Conservation (phyloP, 2,113 vertebrate genomes). For the sheep (Ovis aries) region DNA sequence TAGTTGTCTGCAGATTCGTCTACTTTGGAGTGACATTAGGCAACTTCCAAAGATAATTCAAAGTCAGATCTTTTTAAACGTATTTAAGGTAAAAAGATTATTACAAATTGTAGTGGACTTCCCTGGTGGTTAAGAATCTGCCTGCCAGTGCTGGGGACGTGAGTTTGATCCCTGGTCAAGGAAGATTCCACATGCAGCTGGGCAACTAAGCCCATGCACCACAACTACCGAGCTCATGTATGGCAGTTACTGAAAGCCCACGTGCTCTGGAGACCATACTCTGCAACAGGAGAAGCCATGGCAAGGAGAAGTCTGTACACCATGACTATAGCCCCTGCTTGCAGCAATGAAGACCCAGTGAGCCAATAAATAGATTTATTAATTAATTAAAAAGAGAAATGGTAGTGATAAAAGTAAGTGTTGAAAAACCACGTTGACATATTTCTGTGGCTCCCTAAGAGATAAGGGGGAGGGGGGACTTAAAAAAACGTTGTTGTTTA, state of each 20-base stretch:
- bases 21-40: neutral
- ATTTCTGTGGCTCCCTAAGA: neutral
- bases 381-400: neutral
- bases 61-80: neutral
- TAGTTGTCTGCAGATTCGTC: neutral
- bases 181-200: neutral
- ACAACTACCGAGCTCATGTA: neutral
- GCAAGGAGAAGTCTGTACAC: neutral
- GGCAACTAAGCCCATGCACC: neutral
- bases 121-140: neutral
- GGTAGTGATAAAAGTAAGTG: neutral
- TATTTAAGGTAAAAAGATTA: neutral
- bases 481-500: neutral
- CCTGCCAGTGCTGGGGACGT: neutral
- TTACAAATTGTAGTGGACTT: neutral
- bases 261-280: accelerated
- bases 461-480: neutral
- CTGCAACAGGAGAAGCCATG: neutral
- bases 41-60: neutral
- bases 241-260: neutral
- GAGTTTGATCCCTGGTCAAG: neutral
- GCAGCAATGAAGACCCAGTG: neutral
- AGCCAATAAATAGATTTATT: neutral
- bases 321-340: neutral
- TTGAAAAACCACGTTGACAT: neutral